These are phyloP conservation scores for Drosophila bipectinata DNA, from an alignment of 1,140 invertebrate species.

Conservation along the genomic window DNA sequence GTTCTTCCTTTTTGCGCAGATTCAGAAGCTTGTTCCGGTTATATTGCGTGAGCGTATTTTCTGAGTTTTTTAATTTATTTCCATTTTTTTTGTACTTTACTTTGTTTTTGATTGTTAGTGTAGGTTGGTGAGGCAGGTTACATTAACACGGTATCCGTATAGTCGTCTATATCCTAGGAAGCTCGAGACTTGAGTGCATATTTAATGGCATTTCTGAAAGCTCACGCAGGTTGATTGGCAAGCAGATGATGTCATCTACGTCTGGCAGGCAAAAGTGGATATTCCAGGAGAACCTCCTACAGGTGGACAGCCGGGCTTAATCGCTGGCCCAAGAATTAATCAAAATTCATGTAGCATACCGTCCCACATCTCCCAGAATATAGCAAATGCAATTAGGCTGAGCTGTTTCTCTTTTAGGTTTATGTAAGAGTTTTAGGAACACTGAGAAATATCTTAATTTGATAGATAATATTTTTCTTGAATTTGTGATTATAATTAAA, in stretches of 20 bases:
- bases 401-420: constrained; percentile 11
- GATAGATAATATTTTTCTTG: too few species aligned
- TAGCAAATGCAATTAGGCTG: constrained; percentile 46
- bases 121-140: background rate
- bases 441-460: background rate
- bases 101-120: constrained; percentile 8
- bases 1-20: constrained; percentile 26
- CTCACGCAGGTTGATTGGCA: constrained; percentile 33
- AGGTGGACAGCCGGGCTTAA: constrained; percentile 37
- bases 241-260: constrained; percentile 37
- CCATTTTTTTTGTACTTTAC: constrained; percentile 1
- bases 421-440: background rate
- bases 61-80: background rate
- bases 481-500: too few species aligned
- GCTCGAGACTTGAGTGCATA: constrained; percentile 31
- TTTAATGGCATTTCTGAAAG: constrained; percentile 40
- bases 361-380: constrained; percentile 12
- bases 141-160: constrained; percentile 29
- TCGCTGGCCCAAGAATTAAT: constrained; percentile 45
- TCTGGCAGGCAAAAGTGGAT: background rate
- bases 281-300: constrained; percentile 8
- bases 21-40: constrained; percentile 1
- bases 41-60: constrained; percentile 23
- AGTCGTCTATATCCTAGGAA: constrained; percentile 28
- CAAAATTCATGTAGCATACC: constrained; percentile 46